Base-by-base conservation (phyloP, 2,113 vertebrate species). In the Phylloscopus trochiloides region DNA sequence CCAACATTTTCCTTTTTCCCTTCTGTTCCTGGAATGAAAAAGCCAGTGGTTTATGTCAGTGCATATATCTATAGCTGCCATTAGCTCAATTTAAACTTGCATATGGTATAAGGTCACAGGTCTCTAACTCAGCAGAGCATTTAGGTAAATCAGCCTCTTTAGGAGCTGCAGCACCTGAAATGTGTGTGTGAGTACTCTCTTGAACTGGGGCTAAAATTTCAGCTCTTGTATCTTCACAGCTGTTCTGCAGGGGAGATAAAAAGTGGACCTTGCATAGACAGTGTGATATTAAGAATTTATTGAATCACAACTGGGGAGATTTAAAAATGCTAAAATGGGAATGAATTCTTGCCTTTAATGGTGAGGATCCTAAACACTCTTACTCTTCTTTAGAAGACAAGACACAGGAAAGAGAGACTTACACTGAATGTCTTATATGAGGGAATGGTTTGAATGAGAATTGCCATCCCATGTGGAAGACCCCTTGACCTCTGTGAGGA, bases 361-460 rank as follows among this genome's bases (percentile, higher is more conserved):
- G 52, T 55, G 55, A 76, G 26, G 34, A 43, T 88, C 26, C 78
- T 80, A 83, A 83, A 65, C 32, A 73, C 8, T 32, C 21, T 20
- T 62, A 50, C 12, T 78, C 16, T 21, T 28, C 8, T 73, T 17
- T 20, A 59, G 62, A 61, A 73, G 63, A 34, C 63, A 59, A 76
- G 45, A 36, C 5, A 32, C 6, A 29, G 22, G 34, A 34, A 50
- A 72, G 31, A 79, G 70, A 79, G n/a, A 28, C 43, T 76, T 77
- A 58, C 20, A 70, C 43, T 77, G 83, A 83, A 54, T 81, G 61
- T 71, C 59, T 58, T 40, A n/a, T 57, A 34, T 40, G 77, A 76
- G 61, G 65, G 68, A 78, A 89, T 21, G 58, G 52, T 71, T 93
- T 93, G 92, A 92, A 87, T 90, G 92, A 84, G 58, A 95, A 92